Percentiles rank a stretch among this genome's conserved stretches.
phyloP scores from a whole-genome alignment of 2,888 invertebrate genomes.

The Spialia ferax region DNA sequence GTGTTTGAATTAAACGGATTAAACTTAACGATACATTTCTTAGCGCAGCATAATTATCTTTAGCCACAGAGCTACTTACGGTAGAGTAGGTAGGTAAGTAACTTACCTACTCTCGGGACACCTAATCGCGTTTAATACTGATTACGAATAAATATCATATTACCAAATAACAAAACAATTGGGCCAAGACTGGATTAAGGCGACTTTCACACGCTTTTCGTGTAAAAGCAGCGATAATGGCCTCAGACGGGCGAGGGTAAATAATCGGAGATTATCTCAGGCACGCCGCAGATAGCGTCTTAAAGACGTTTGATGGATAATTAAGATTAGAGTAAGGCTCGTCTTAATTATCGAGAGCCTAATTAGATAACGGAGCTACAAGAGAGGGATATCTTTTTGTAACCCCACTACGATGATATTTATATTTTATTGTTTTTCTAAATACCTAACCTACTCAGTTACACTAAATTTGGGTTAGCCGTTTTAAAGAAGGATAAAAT shows the following conservation, averaged over 20 bases:
- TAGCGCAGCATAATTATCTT: too few species aligned
- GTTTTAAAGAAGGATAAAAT: too few species aligned
- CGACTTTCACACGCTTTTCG: constrained; percentile 21
- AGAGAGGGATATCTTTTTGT: constrained; percentile 7
- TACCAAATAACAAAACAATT: constrained; percentile 19
- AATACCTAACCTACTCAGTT: too few species aligned
- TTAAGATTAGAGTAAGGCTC: constrained; percentile 54
- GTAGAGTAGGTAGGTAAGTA: too few species aligned
- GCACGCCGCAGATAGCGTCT: constrained; percentile 22
- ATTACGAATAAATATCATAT: not conserved
- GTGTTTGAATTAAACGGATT: too few species aligned
- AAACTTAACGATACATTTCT: too few species aligned
- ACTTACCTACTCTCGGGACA: too few species aligned
- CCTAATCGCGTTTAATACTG: too few species aligned
- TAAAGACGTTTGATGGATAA: constrained; percentile 53
- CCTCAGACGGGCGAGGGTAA: constrained; percentile 7
- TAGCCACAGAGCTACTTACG: too few species aligned
- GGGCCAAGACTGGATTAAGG: constrained; percentile 35
- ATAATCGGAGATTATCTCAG: constrained; percentile 32
- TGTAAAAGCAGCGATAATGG: constrained; percentile 1
- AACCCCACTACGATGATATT: not conserved
- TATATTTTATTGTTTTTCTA: not conserved
- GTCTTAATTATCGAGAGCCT: constrained; percentile 45
- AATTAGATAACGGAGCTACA: constrained; percentile 42
- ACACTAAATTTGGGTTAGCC: too few species aligned